These are phyloP conservation scores for Myrmecobius fasciatus DNA, from an alignment of 2,113 vertebrate species.

Conservation along the genomic window DNA sequence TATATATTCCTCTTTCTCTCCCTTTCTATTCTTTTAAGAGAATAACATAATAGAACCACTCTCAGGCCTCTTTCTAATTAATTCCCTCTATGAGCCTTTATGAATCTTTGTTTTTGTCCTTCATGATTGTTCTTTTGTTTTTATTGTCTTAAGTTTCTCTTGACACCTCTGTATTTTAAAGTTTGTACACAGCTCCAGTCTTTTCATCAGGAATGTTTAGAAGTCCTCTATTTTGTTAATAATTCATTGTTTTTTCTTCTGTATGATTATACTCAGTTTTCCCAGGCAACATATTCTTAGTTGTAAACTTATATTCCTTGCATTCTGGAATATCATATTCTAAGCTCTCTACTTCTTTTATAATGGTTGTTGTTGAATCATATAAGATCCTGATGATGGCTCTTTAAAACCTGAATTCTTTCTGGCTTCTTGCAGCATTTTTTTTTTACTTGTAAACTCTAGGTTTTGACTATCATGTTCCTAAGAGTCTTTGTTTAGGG, in stretches of 20 bases:
- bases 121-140: background rate
- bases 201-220: background rate
- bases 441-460: background rate
- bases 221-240: background rate
- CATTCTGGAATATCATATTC: background rate
- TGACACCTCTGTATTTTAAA: background rate
- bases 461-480: background rate
- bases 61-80: background rate
- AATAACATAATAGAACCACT: background rate
- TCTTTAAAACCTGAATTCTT: background rate
- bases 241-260: background rate
- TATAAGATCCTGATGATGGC: background rate
- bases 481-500: background rate
- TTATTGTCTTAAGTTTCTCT: background rate
- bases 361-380: background rate
- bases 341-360: background rate
- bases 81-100: background rate
- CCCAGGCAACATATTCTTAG: background rate
- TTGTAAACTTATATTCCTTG: background rate
- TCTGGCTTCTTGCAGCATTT: background rate
- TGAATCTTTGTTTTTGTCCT: background rate
- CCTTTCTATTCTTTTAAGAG: background rate
- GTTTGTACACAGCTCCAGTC: background rate
- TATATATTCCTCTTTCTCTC: background rate
- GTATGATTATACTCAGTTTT: background rate